A percentile compares a stretch with the other conserved stretches of the same genome.
Conservation (phyloP, 2,113 vertebrate genomes). For the Pachyramphus minor region DNA sequence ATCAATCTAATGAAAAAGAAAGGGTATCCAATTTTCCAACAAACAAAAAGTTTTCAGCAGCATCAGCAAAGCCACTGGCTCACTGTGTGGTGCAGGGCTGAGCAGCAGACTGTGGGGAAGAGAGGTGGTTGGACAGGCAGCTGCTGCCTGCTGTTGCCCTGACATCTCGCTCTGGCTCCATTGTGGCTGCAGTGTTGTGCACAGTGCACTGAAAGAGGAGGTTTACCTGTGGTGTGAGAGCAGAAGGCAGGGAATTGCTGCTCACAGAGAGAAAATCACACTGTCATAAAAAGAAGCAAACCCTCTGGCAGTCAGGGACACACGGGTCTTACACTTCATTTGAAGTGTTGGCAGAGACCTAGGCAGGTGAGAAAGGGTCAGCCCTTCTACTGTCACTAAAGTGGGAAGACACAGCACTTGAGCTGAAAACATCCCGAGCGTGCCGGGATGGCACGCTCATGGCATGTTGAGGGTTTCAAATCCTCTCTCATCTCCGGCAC, state of each 20-base stretch:
- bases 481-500: rapidly evolving
- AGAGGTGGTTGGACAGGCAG: background rate
- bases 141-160: background rate
- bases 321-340: rapidly evolving
- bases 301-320: background rate
- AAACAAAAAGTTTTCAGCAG: background rate
- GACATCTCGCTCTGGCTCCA: background rate
- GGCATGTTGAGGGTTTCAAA: too few relatives aligned
- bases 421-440: background rate
- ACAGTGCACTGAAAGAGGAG: background rate
- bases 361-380: background rate
- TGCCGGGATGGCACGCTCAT: too few relatives aligned
- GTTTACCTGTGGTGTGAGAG: background rate
- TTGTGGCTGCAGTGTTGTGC: rapidly evolving
- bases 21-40: background rate
- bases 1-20: background rate
- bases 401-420: rapidly evolving
- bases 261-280: background rate
- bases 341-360: background rate
- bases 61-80: background rate
- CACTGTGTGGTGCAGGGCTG: background rate
- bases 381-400: background rate
- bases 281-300: background rate
- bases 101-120: background rate
- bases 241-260: background rate